Percentiles rank a stretch among this genome's conserved stretches.
Evolutionary conservation across 2,888 invertebrate genomes (phyloP).

Genomic region (Neria commutata): DNA sequence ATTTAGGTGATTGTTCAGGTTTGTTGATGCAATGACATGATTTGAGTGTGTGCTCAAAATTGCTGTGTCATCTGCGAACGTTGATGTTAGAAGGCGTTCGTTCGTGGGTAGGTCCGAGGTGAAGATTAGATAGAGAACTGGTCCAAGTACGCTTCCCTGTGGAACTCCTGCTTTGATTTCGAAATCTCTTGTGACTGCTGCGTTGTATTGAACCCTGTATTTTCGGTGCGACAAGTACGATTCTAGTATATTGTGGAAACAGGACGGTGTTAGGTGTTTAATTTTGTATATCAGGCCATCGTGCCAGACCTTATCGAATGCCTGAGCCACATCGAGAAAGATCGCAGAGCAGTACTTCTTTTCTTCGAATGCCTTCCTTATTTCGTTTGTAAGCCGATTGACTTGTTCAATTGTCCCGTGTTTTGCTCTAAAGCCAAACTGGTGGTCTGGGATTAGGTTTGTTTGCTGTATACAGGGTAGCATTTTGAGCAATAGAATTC

Average conservation of each 20-base stretch:
- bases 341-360: conserved; percentile 3
- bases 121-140: neutral
- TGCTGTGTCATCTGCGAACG: neutral
- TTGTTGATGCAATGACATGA: neutral
- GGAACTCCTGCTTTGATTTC: neutral
- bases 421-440: neutral
- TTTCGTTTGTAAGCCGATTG: neutral
- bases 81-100: neutral
- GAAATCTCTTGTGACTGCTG: neutral
- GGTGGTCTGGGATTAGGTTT: neutral
- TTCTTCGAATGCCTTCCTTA: neutral
- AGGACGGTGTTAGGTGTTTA: neutral
- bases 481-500: too few species aligned
- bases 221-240: neutral
- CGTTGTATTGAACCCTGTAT: neutral
- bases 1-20: neutral
- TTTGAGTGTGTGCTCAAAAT: neutral
- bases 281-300: conserved; percentile 5
- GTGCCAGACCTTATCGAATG: conserved; percentile 11
- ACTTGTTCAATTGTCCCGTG: conserved; percentile 1
- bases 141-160: neutral
- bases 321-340: conserved; percentile 11
- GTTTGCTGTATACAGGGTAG: neutral
- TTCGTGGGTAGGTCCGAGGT: neutral
- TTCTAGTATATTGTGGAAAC: neutral